phyloP scores from a whole-genome alignment of 2,113 vertebrate genomes.

The Tinamus guttatus region DNA sequence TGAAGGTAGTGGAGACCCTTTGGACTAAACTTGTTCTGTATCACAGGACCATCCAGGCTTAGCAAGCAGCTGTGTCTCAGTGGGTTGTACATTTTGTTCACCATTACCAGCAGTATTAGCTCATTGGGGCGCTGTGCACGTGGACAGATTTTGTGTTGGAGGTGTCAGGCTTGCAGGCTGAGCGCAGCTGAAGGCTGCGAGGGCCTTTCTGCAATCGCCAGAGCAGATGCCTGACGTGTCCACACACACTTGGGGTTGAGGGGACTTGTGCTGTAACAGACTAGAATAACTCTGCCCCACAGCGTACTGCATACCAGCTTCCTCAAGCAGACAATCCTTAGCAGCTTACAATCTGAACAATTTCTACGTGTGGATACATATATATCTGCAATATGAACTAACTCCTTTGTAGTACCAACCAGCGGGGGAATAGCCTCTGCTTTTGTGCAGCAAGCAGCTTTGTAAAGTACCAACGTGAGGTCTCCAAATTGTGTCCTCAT shows the following conservation, averaged over 20 bases:
- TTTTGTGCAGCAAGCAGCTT: neutral
- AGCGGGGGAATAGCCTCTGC: neutral
- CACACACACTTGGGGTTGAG: neutral
- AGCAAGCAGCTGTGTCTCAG: neutral
- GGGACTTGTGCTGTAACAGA: neutral
- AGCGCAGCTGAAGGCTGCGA: neutral
- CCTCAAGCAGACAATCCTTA: neutral
- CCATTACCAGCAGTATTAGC: neutral
- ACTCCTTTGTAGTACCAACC: neutral
- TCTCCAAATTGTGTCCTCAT: neutral
- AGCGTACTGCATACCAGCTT: neutral
- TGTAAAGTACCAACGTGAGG: neutral
- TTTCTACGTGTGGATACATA: neutral
- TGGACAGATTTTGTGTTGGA: fast-evolving
- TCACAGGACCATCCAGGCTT: fast-evolving
- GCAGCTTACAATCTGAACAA: neutral
- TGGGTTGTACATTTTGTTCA: neutral
- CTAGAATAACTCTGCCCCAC: neutral
- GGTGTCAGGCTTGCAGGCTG: neutral
- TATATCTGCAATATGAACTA: neutral
- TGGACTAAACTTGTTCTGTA: neutral
- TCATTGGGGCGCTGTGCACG: neutral
- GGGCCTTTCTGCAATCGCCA: fast-evolving
- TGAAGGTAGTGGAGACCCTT: neutral
- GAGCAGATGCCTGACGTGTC: neutral